Conservation (phyloP, 2,797 vertebrate genomes). For the Sebastolobus altivelis region DNA sequence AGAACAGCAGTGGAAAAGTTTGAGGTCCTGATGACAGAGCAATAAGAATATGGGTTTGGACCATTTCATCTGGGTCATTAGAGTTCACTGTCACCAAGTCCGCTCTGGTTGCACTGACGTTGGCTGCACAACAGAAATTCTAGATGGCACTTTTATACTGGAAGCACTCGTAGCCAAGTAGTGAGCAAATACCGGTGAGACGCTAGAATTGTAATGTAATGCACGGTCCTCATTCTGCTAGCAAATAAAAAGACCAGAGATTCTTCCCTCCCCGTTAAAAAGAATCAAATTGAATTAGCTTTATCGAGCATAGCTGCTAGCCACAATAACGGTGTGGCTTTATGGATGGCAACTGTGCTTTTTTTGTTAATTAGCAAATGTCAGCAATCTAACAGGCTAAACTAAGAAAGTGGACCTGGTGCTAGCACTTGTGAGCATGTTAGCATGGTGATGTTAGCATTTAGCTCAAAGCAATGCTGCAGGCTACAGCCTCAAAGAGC, state of each 20-base stretch:
- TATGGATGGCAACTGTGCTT: background rate
- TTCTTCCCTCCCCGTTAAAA: background rate
- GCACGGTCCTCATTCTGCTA: background rate
- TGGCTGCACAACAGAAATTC: slow-evolving; percentile 41
- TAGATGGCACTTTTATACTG: slow-evolving; percentile 43
- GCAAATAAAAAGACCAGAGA: slow-evolving; percentile 1
- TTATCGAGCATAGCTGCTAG: background rate
- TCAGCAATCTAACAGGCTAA: background rate
- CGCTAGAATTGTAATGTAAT: slow-evolving; percentile 27
- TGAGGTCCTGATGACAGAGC: slow-evolving; percentile 60
- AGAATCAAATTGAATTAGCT: background rate
- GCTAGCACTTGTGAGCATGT: background rate
- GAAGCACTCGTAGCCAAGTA: slow-evolving; percentile 30
- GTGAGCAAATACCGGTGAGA: slow-evolving; percentile 36
- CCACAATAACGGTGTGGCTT: background rate
- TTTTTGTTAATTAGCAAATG: background rate
- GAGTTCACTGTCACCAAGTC: slow-evolving; percentile 58
- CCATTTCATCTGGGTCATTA: slow-evolving; percentile 54
- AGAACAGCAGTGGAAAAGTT: slow-evolving; percentile 63
- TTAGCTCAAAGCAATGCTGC: background rate
- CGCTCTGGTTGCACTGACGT: slow-evolving; percentile 36
- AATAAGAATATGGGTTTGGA: slow-evolving; percentile 57
- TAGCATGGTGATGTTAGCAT: background rate
- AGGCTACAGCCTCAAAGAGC: background rate
- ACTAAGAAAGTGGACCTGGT: background rate